Base-by-base conservation (phyloP, 2,797 vertebrate genomes). In the Sylvia borin region DNA sequence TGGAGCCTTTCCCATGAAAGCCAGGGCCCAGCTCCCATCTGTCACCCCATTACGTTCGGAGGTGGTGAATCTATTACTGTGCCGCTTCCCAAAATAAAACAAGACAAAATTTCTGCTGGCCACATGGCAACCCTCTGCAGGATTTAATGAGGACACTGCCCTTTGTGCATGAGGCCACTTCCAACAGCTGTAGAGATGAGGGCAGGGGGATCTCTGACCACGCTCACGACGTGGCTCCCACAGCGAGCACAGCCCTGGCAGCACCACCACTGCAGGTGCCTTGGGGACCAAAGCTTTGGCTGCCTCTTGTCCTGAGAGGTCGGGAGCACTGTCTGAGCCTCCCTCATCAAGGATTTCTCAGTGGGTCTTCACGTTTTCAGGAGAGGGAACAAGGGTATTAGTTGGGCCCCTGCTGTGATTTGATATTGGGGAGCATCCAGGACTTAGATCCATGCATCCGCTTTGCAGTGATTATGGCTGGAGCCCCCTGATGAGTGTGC, bases 21-120 rank as follows among this genome's bases (percentile, higher is more conserved):
- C 65, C 61, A 45, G 81, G 83, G 90, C 72, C 93, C 94, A 97
- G 94, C 88, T 96, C 91, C 96, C 96, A 97, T 97, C 97, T 97
- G 95, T 95, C 95, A 91, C 76, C 72, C 92, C 82, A 67, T 75
- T 93, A 55, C 78, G 0, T 77, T 90, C 0, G 1, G 79, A 92
- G 93, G 71, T 82, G 83, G 71, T 96, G 96, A 97, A 97, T 95
- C 90, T 43, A 97, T 97, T 96, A 97, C 53, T 18, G 22, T 29
- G 87, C 86, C 0, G 31, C 85, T 86, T 86, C 43, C 40, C 20
- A 1, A 95, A 96, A 94, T 70, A 27, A 95, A 90, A 94, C 91
- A 94, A 92, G 94, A 68, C 92, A 50, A 31, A 95, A 95, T 88
- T 95, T 95, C 91, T 94, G 93, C 89, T 92, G 94, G 88, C 96